Evolutionary conservation across 1,140 invertebrate species (phyloP), one percentile per base, ranked within the genome.

Genomic region (Drosophila carrolli): DNA sequence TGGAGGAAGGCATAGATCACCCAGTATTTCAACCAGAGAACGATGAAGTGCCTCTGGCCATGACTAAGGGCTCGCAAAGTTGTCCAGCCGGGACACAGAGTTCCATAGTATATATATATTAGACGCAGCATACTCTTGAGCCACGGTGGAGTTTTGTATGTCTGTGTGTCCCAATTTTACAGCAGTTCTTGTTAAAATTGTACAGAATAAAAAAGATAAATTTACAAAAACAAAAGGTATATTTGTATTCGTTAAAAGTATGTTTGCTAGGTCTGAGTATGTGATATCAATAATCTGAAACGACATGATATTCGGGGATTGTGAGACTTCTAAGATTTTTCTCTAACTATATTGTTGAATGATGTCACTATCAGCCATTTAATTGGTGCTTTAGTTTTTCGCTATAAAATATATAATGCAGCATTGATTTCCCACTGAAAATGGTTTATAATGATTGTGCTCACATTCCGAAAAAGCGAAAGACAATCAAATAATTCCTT

Each of bases 401-500:
- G 13, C 51, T 10, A 29, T 29, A 8, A 58, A 62, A 58, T 10
- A 32, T 60, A 57, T 60, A 44, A 40, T n/a, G 23, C 35, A 29
- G n/a, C n/a, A 32, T n/a, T 70, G 67, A 37, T 13, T 48, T 41
- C 6, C 37, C 68, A 50, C 41, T 38, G 11, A 72, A 72, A 72
- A 72, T 72, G 9, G 37, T 72, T 72, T 72, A 71, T 71, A 71
- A 71, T 72, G 68, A 71, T 72, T 72, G 66, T 19, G 66, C 53
- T 37, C 13, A 41, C 44, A 71, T 71, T 50, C 27, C 65, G n/a
- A 10, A 35, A 35, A 50, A 37, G 14, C 29, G 43, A 70, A 27
- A 66, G 47, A 71, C 65, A 72, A 72, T 72, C 65, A 71, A 71
- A 71, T 71, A 72, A 72, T 58, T 72, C 66, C 68, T 72, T 72